Percentiles rank a stretch among this genome's conserved stretches.
These are phyloP conservation scores for Steinernema carpocapsae DNA, from an alignment of 2,888 invertebrate species.

Conservation along the genomic window DNA sequence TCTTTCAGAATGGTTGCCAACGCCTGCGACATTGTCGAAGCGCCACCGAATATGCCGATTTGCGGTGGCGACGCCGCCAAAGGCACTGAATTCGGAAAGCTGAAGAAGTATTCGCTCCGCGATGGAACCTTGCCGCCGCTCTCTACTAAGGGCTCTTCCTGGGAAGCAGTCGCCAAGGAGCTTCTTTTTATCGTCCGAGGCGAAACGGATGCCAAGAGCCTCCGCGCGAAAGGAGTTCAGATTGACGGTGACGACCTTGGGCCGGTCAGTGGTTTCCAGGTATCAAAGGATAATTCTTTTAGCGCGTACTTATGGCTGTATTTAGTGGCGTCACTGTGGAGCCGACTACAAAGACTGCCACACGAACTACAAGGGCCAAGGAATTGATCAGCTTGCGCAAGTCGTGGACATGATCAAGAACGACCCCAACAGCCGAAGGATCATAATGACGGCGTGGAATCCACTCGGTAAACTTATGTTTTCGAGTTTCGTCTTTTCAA, in stretches of 20 bases:
- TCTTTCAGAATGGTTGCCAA: no score
- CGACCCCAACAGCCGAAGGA: conserved; percentile 85
- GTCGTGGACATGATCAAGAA: conserved; percentile 80
- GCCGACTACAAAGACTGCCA: conserved; percentile 84
- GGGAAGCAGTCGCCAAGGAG: conserved; percentile 88
- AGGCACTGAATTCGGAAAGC: conserved; percentile 90
- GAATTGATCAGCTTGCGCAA: conserved; percentile 84
- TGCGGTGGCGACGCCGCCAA: no score
- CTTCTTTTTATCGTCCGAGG: conserved; percentile 81
- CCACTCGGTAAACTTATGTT: conserved; percentile 71
- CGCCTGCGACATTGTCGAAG: no score
- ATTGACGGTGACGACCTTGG: conserved; percentile 95
- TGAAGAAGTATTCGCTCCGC: conserved; percentile 83
- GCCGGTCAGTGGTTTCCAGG: conserved; percentile 94
- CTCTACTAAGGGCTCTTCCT: conserved; percentile 92
- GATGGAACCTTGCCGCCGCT: conserved; percentile 78
- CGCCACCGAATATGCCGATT: no score
- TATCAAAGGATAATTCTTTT: conserved; percentile 37
- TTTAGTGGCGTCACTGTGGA: conserved; percentile 89
- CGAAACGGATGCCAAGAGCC: conserved; percentile 83
- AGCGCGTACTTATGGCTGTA: not conserved
- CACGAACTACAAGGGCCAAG: conserved; percentile 81
- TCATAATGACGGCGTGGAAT: conserved; percentile 94
- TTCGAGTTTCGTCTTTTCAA: not conserved
- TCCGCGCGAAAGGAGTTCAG: conserved; percentile 77